A percentile compares a stretch with the other conserved stretches of the same genome.
Conservation (phyloP, 2,113 vertebrate species). For the Rhizomys pruinosus region DNA sequence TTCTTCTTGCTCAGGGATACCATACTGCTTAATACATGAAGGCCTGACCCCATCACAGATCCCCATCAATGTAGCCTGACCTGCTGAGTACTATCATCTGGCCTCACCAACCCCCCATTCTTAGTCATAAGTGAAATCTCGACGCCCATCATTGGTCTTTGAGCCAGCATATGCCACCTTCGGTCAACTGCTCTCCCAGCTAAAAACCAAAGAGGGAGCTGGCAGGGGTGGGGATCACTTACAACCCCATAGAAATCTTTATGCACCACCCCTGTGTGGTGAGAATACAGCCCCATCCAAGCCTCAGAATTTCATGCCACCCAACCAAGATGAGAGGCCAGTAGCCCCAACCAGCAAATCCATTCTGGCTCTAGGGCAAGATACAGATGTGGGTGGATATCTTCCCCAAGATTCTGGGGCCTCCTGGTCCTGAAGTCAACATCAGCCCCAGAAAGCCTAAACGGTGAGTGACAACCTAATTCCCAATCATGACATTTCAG, state of each 20-base stretch:
- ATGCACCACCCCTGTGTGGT: background rate
- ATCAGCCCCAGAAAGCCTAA: slow-evolving; percentile 83
- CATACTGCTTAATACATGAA: background rate
- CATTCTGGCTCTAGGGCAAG: slow-evolving; percentile 82
- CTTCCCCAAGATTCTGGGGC: slow-evolving; percentile 84
- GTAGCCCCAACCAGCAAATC: background rate
- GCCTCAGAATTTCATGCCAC: background rate
- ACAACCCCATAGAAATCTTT: background rate
- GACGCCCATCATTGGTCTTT: background rate
- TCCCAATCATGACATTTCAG: background rate
- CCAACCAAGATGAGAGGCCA: too few relatives aligned
- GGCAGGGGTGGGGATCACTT: accelerated
- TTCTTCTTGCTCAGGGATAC: background rate
- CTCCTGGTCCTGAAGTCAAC: slow-evolving; percentile 80
- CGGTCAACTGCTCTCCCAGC: background rate
- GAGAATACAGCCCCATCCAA: background rate
- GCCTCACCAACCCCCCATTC: too few relatives aligned
- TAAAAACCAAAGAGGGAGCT: background rate
- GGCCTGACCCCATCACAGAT: background rate
- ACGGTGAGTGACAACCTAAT: slow-evolving; percentile 74
- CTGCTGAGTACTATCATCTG: background rate
- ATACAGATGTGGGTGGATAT: slow-evolving; percentile 89
- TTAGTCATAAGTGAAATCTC: background rate
- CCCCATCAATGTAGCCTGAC: background rate
- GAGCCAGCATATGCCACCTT: background rate